Evolutionary conservation across 2,888 invertebrate genomes (phyloP).

Genomic region (Lacanobia wlatinum): DNA sequence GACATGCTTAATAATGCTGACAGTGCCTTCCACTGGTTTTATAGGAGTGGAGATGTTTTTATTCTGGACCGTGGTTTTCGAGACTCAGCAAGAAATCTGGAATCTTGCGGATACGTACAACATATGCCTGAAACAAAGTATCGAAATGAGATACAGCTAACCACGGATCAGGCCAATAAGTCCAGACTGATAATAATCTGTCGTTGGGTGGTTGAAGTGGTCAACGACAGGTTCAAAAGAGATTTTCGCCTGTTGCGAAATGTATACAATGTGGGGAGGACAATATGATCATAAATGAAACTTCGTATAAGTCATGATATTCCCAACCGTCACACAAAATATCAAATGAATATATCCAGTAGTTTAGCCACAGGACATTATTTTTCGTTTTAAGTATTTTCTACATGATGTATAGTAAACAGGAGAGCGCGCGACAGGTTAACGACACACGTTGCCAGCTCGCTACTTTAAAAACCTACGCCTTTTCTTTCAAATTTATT

Average conservation of each 20-base stretch:
- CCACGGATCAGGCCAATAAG: slow-evolving; percentile 2
- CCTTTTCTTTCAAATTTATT: background rate
- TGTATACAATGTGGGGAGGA: too few species aligned
- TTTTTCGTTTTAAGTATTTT: too few species aligned
- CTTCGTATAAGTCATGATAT: too few species aligned
- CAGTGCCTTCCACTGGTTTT: slow-evolving; percentile 1
- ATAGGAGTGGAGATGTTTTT: slow-evolving; percentile 6
- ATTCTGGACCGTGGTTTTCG: slow-evolving; percentile 1
- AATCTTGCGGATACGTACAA: background rate
- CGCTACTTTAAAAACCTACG: background rate
- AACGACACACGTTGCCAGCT: background rate
- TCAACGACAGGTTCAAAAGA: background rate
- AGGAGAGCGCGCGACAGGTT: too few species aligned
- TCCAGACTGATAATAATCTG: background rate
- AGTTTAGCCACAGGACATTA: too few species aligned
- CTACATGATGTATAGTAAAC: too few species aligned
- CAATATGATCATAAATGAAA: too few species aligned
- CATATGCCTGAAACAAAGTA: background rate
- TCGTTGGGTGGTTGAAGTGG: background rate
- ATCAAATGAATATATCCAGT: too few species aligned
- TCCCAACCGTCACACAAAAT: too few species aligned
- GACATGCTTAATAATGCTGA: too few species aligned
- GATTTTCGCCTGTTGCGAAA: too few species aligned
- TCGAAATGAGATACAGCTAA: slow-evolving; percentile 1
- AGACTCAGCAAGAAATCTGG: too few species aligned